Evolutionary conservation across 1,140 invertebrate species (phyloP), one percentile per base, ranked within the genome.

Genomic region (Linepithema humile): DNA sequence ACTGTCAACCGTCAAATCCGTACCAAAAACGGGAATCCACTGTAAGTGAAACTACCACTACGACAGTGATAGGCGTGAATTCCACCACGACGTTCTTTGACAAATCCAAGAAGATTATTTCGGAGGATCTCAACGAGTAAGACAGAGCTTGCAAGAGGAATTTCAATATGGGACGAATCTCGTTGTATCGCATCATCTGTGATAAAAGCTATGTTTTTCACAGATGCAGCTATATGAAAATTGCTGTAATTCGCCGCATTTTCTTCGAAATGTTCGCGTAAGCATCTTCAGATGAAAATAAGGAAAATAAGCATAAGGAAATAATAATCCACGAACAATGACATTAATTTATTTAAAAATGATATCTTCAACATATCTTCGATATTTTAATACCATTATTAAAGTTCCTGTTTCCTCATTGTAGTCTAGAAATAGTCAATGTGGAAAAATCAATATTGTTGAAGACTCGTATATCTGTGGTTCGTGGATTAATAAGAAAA

Each of bases 11-110:
- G 48, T 95, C 95, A 53, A 94, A 93, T 89, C 92, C 92, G 15
- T 95, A 95, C 87, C 93, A 94, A 85, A 97, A 97, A 90, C 91
- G 96, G 9, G 96, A 97, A 91, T 97, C 96, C 0, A 96, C 96
- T 12, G 95, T 96, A 1, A 96, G 96, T 57, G 96, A 97, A 90
- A 95, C 96, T 2, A 97, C 96, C 0, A 96, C 96, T 26, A 96
- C 96, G 2, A 97, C 96, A n/a, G 92, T 96, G 45, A 94, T 97
- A 60, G 94, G 93, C 50, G 70, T 91, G 23, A 93, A 93, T 83
- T 91, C 90, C 9, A 91, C 91, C 20, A 91, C 92, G 53, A 90
- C 90, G 38, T 93, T 94, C 67, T 86, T 93, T 45, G 93, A 92
- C 64, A 91, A 92, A 86, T 88, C 89, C 35, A 92, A 92, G 67